phyloP scores from a whole-genome alignment of 1,140 invertebrate species.

The Megalopta genalis region DNA sequence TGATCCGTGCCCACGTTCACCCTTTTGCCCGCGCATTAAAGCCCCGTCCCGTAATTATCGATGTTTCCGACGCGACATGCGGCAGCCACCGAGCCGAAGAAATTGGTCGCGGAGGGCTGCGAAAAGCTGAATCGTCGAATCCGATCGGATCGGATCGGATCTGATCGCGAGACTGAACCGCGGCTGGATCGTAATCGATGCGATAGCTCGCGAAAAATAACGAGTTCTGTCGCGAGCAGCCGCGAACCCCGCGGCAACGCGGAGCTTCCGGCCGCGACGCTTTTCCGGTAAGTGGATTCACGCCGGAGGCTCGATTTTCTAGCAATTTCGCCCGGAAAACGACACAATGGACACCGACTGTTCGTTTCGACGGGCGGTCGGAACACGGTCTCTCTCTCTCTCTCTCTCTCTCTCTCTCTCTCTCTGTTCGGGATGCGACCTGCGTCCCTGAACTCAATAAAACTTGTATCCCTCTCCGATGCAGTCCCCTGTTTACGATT shows the following conservation, averaged over 20 bases:
- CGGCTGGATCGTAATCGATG: constrained; percentile 15
- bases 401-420: not conserved
- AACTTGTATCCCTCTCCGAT: too few relatives aligned
- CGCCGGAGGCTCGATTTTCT: constrained; percentile 6
- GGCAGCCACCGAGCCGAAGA: not conserved
- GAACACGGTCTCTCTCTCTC: not conserved
- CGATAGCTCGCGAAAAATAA: constrained; percentile 18
- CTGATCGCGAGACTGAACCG: too few relatives aligned
- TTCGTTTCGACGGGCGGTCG: constrained; percentile 1
- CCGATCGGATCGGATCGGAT: too few relatives aligned
- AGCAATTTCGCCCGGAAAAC: not conserved
- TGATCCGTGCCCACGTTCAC: not conserved
- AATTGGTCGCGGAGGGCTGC: not conserved
- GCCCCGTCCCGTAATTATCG: not conserved
- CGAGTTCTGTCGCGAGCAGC: constrained; percentile 3
- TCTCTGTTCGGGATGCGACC: not conserved
- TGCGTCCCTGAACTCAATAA: too few relatives aligned
- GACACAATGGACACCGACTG: not conserved
- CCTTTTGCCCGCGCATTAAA: not conserved
- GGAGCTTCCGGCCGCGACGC: not conserved
- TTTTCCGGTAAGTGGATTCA: not conserved
- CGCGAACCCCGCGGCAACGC: constrained; percentile 1
- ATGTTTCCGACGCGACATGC: not conserved
- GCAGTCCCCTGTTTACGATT: too few relatives aligned
- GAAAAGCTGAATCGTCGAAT: not conserved